Evolutionary conservation across 2,113 vertebrate species (phyloP).

Genomic region (Leuciscus idus): DNA sequence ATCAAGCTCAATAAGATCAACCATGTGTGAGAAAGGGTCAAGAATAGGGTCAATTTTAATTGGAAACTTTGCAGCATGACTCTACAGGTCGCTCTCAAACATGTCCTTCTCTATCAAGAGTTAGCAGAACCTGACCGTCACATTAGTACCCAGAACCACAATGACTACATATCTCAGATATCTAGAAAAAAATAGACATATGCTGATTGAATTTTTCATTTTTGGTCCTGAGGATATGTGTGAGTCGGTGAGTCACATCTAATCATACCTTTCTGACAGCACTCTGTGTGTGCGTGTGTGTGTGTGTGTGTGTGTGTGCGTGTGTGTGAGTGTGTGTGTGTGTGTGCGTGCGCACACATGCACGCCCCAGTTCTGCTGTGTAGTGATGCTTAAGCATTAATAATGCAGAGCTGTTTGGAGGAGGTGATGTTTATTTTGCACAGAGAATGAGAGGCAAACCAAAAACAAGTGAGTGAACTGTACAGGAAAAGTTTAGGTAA

Average conservation of each 20-base stretch:
- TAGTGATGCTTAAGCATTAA: slow-evolving; percentile 56
- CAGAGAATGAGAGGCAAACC: slow-evolving; percentile 46
- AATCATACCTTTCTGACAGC: neutral
- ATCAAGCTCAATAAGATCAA: neutral
- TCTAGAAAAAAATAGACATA: slow-evolving; percentile 8
- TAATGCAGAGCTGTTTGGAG: slow-evolving; percentile 62
- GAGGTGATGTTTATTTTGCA: slow-evolving; percentile 60
- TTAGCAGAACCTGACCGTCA: too few species aligned
- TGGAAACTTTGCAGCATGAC: neutral
- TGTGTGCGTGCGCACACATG: slow-evolving; percentile 2
- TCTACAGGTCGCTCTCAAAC: neutral
- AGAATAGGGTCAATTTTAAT: neutral
- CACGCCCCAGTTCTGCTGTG: slow-evolving; percentile 45
- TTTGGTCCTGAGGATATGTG: neutral
- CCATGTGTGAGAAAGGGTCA: neutral
- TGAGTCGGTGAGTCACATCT: neutral
- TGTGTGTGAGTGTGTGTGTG: neutral
- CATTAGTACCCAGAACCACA: neutral
- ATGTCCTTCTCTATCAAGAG: neutral
- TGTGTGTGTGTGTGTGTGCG: neutral
- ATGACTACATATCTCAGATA: neutral
- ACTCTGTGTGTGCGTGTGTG: neutral
- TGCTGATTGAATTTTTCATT: slow-evolving; percentile 4
- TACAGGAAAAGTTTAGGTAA: neutral
- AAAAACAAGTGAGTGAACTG: neutral